These are phyloP conservation scores for Limnephilus marmoratus DNA, from an alignment of 2,888 invertebrate genomes.

Conservation along the genomic window DNA sequence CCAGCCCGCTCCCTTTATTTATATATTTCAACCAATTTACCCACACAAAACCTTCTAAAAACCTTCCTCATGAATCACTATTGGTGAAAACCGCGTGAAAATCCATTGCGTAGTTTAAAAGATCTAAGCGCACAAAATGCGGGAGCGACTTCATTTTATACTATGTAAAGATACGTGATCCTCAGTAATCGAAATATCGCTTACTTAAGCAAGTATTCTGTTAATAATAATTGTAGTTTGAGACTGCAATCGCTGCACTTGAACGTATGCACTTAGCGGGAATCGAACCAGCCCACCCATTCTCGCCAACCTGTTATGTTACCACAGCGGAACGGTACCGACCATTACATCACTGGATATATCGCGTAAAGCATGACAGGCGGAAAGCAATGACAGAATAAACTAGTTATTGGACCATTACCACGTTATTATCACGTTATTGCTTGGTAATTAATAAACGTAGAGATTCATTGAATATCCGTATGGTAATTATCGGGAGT, in stretches of 20 bases:
- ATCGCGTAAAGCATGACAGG: neutral
- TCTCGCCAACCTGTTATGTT: neutral
- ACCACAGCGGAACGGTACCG: neutral
- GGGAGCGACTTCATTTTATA: no score
- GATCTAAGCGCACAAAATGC: no score
- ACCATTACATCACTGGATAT: neutral
- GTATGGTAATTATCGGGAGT: neutral
- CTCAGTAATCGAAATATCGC: no score
- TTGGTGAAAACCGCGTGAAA: no score
- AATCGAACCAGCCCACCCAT: constrained; percentile 35
- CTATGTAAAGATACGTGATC: no score
- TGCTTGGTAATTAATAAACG: neutral
- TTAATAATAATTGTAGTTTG: neutral
- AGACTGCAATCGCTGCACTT: neutral
- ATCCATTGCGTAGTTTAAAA: no score
- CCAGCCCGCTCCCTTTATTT: no score
- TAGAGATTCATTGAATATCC: neutral
- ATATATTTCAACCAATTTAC: no score
- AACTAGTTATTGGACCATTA: neutral
- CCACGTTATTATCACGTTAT: neutral
- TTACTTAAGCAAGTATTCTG: no score
- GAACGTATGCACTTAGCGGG: constrained; percentile 25
- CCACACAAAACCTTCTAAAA: no score
- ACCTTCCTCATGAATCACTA: no score
- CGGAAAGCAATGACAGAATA: neutral